Evolutionary conservation across 2,797 vertebrate genomes (phyloP), one percentile per base, ranked within the genome.

Genomic region (Acanthiza pusilla): DNA sequence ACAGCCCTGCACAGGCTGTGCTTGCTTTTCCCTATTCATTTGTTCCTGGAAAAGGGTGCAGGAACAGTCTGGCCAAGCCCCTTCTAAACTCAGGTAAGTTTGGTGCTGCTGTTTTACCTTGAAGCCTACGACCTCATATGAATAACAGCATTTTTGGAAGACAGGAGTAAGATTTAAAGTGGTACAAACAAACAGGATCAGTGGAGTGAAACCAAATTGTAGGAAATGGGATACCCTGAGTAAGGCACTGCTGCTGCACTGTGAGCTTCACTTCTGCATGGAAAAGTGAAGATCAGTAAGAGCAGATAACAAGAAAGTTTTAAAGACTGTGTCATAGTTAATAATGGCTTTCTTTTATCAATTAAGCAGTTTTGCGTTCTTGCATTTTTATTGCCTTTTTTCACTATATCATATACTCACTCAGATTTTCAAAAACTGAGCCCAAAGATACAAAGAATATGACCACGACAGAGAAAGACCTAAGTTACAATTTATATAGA

Each of bases 161-260:
- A 11, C 11, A 12, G 40, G 5, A 29, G 11, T 12, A 16, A 68
- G 32, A 18, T 45, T 74, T 22, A 4, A 73, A 67, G 48, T 16
- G n/a, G 10, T 29, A 55, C 32, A 78, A 57, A 30, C 40, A 58
- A 70, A 72, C 6, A 38, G 10, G 8, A 34, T 25, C 32, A 20
- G 54, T 26, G 36, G 19, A 81, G 50, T 6, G 7, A 12, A 47
- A 57, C 0, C 17, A n/a, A 70, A 15, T 6, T 3, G 3, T 0
- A 26, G 51, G 13, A 38, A 58, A 22, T 1, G 13, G 1, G 11
- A 30, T 16, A 29, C 16, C 26, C 21, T 16, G 66, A 65, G 27
- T 30, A 66, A 29, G 9, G 38, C 19, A n/a, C 20, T n/a, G 43
- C 57, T 29, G 36, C 55, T 53, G 36, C 40, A 16, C 40, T 42